These are phyloP conservation scores for Lophura nycthemera DNA, from an alignment of 2,113 vertebrate species.

Conservation along the genomic window DNA sequence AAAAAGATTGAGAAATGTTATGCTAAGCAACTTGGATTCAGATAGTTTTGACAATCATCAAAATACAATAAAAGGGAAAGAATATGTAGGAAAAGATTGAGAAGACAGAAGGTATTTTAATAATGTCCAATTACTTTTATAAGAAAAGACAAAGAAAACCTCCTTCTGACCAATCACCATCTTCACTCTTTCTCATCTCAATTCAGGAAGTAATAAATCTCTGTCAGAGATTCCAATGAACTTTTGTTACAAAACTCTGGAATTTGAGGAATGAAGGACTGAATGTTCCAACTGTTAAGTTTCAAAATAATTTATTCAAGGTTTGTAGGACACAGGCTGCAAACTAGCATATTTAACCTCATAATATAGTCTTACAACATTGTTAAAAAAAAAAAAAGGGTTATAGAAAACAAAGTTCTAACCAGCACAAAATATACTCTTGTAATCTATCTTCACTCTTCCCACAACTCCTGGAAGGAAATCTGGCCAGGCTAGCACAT, in stretches of 20 bases:
- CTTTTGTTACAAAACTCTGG: slow-evolving; percentile 22
- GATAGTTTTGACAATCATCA: background rate
- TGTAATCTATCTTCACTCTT: slow-evolving; percentile 90
- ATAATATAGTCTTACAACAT: background rate
- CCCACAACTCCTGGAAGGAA: slow-evolving; percentile 91
- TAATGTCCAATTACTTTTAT: background rate
- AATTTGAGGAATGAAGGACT: slow-evolving; percentile 49
- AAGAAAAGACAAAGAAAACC: background rate
- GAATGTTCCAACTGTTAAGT: slow-evolving; percentile 35
- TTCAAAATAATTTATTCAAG: slow-evolving; percentile 33
- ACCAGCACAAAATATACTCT: slow-evolving; percentile 95
- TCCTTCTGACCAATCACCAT: background rate
- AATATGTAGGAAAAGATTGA: background rate
- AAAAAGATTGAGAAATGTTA: background rate
- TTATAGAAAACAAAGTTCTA: slow-evolving; percentile 65
- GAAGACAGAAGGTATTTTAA: background rate
- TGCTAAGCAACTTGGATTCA: background rate
- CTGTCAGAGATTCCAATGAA: slow-evolving; percentile 40
- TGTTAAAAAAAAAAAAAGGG: background rate
- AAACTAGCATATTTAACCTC: background rate
- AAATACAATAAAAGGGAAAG: background rate
- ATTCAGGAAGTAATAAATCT: slow-evolving; percentile 65
- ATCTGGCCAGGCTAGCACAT: slow-evolving; percentile 95
- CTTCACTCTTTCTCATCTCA: slow-evolving; percentile 34
- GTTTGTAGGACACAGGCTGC: slow-evolving; percentile 3